A percentile compares a stretch with the other conserved stretches of the same genome.
Evolutionary conservation across 2,888 invertebrate genomes (phyloP).

Genomic region (Kryphioiulus occultus): DNA sequence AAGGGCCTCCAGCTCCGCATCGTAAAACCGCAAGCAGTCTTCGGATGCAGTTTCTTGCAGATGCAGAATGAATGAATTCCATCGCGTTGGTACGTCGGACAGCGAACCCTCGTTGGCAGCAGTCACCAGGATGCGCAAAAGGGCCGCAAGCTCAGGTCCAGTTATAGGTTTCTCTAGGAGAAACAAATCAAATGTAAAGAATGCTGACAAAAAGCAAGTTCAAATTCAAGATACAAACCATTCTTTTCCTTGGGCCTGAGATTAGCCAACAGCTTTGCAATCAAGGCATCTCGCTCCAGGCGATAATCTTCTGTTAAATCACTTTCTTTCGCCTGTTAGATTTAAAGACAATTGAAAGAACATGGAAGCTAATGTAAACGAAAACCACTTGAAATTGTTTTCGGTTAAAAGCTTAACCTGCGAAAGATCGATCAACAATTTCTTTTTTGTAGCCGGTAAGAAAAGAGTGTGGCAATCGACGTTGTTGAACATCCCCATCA

Average conservation of each 20-base stretch:
- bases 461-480: slow-evolving; percentile 57
- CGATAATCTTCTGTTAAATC: slow-evolving; percentile 56
- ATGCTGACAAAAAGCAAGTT: neutral
- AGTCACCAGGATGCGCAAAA: slow-evolving; percentile 55
- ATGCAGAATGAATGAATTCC: slow-evolving; percentile 56
- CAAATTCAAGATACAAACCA: slow-evolving; percentile 39
- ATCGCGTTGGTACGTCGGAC: slow-evolving; percentile 56
- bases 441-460: slow-evolving; percentile 55
- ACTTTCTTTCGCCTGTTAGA: slow-evolving; percentile 53
- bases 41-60: slow-evolving; percentile 56
- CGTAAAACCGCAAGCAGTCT: slow-evolving; percentile 56
- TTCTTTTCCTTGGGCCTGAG: slow-evolving; percentile 56
- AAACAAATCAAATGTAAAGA: neutral
- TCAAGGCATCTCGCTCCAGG: slow-evolving; percentile 54
- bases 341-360: neutral
- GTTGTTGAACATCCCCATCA: slow-evolving; percentile 55
- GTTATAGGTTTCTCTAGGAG: slow-evolving; percentile 54
- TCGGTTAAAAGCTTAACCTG: slow-evolving; percentile 50
- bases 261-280: slow-evolving; percentile 53
- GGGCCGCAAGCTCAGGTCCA: slow-evolving; percentile 55
- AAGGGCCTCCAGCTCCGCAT: slow-evolving; percentile 54
- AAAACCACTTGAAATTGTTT: too few relatives aligned
- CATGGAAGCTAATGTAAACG: neutral
- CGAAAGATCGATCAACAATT: slow-evolving; percentile 55
- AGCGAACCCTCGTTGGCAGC: slow-evolving; percentile 57